These are phyloP conservation scores for Andinoacara biseriatus DNA, from an alignment of 2,113 vertebrate genomes.

Conservation along the genomic window DNA sequence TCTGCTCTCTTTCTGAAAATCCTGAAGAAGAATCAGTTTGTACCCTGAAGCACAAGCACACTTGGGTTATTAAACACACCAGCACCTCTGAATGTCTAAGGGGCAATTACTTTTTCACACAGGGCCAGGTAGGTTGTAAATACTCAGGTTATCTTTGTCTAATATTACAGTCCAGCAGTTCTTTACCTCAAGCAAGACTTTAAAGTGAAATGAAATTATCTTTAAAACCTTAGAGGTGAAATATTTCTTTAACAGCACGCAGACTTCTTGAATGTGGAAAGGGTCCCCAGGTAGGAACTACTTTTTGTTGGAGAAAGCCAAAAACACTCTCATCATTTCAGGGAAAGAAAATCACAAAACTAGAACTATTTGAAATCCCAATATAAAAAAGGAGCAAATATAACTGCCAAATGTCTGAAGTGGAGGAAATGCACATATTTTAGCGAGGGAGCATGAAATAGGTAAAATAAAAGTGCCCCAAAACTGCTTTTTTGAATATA, in stretches of 20 bases:
- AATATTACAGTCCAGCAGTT: background rate
- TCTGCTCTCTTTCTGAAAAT: background rate
- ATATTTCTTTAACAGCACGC: background rate
- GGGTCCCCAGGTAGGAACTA: background rate
- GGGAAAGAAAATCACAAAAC: background rate
- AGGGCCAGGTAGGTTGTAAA: too few species aligned
- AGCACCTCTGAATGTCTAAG: background rate
- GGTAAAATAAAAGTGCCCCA: background rate
- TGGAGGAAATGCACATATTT: background rate
- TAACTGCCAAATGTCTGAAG: background rate
- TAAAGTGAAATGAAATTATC: background rate
- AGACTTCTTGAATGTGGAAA: background rate
- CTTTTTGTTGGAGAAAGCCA: background rate
- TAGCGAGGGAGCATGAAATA: background rate
- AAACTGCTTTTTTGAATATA: background rate
- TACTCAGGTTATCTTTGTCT: too few species aligned
- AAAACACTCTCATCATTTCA: background rate
- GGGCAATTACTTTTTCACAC: background rate
- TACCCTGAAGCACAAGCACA: too few species aligned
- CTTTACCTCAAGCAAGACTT: background rate
- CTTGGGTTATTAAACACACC: background rate
- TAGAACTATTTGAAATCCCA: background rate
- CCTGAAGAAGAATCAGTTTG: too few species aligned
- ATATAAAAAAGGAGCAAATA: background rate
- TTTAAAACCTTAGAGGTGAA: background rate